Percentiles rank a stretch among this genome's conserved stretches.
Evolutionary conservation across 2,888 invertebrate species (phyloP).

Genomic region (Trypoxylon attenuatum): DNA sequence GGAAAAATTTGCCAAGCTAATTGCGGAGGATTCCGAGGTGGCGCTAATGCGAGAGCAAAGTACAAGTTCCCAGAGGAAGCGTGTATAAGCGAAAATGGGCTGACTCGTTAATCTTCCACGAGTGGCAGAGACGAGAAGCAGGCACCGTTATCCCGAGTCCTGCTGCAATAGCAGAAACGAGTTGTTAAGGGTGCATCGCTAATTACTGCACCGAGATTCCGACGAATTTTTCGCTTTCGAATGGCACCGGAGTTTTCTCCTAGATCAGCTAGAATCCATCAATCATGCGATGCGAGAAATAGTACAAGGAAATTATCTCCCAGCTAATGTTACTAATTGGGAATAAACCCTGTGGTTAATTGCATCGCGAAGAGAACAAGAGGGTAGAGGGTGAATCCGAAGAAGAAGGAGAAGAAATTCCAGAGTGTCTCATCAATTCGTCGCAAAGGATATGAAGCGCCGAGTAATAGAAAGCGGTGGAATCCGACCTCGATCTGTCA

Average conservation of each 20-base stretch:
- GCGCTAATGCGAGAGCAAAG: neutral
- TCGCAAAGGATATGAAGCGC: slow-evolving; percentile 3
- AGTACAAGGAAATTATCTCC: too few relatives aligned
- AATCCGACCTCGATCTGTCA: slow-evolving; percentile 11
- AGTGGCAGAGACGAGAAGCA: slow-evolving; percentile 1
- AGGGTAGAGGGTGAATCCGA: neutral
- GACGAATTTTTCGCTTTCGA: too few relatives aligned
- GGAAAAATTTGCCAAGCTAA: neutral
- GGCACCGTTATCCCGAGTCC: too few relatives aligned
- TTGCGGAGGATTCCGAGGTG: neutral
- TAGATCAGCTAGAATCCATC: too few relatives aligned
- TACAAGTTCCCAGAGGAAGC: neutral
- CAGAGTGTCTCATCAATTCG: slow-evolving; percentile 23
- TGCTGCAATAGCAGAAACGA: neutral
- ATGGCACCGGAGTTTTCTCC: too few relatives aligned
- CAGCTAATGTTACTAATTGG: too few relatives aligned
- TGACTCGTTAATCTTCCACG: slow-evolving; percentile 7
- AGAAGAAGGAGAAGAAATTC: slow-evolving; percentile 7
- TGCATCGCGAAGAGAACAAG: neutral
- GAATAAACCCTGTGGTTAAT: neutral
- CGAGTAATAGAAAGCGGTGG: slow-evolving; percentile 9
- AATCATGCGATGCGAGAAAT: too few relatives aligned
- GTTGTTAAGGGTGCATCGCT: neutral
- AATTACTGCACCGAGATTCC: neutral
- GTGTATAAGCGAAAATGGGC: neutral